Conservation (phyloP, 64 coral and sea anemone genomes). For the Orbicella faveolata region DNA sequence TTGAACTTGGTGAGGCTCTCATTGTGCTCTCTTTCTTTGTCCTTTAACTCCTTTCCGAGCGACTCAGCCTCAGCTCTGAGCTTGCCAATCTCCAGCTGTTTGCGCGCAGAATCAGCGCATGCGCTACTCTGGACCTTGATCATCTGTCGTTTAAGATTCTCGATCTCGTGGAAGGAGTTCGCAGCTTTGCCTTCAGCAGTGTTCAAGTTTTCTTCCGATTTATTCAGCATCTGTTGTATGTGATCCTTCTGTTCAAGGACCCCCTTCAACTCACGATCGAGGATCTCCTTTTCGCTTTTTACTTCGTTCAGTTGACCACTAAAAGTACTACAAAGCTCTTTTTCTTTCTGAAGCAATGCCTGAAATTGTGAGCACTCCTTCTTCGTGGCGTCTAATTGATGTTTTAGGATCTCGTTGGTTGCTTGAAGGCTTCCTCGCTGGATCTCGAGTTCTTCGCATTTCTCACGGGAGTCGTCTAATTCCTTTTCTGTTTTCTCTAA, state of each 20-base stretch:
- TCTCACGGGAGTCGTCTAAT: constrained; percentile 22
- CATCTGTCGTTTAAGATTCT: constrained; percentile 73
- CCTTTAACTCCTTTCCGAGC: constrained; percentile 56
- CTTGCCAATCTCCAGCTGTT: constrained; percentile 69
- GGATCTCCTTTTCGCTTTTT: constrained; percentile 43
- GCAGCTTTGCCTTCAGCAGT: constrained; percentile 49
- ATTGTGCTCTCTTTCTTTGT: constrained; percentile 50
- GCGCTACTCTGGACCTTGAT: constrained; percentile 76
- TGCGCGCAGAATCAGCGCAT: constrained; percentile 67
- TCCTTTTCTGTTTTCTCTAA: constrained; percentile 14
- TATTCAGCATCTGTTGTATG: constrained; percentile 2
- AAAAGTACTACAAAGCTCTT: neutral
- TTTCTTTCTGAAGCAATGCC: neutral
- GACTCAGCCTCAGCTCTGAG: constrained; percentile 68
- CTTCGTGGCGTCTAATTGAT: constrained; percentile 30
- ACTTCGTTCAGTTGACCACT: neutral
- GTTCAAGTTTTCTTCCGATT: constrained; percentile 28
- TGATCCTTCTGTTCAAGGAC: constrained; percentile 40
- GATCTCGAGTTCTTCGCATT: constrained; percentile 58
- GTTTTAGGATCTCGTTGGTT: constrained; percentile 57
- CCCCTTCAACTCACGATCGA: constrained; percentile 30
- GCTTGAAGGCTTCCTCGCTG: constrained; percentile 58
- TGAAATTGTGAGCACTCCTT: constrained; percentile 13
- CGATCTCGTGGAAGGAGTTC: constrained; percentile 77
- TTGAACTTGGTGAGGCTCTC: constrained; percentile 63